Conservation (phyloP, 2,888 invertebrate species). For the Cephus rjabovi region DNA sequence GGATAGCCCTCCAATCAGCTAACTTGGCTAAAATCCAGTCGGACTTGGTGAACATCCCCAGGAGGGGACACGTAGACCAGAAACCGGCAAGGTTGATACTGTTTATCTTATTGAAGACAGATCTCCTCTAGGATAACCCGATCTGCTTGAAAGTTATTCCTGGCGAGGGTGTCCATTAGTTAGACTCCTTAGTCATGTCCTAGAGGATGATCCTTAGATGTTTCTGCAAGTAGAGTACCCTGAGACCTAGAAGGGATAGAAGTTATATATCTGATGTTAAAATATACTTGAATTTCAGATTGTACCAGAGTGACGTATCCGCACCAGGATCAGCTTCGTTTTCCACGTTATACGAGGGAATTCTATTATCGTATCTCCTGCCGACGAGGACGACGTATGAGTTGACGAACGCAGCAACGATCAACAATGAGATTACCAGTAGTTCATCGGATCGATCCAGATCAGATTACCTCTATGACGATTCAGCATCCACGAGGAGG, state of each 20-base stretch:
- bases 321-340: not conserved
- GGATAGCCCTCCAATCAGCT: slow-evolving; percentile 25
- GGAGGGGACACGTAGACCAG: not conserved
- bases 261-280: not conserved
- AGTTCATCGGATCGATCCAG: not conserved
- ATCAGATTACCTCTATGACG: not conserved
- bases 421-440: not conserved
- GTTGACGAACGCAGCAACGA: not conserved
- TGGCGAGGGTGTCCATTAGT: not conserved
- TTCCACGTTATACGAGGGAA: not conserved
- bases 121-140: not conserved
- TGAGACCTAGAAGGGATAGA: not conserved
- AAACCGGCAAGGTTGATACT: not conserved
- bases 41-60: not conserved
- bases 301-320: not conserved
- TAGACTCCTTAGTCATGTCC: not conserved
- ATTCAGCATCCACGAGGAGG: not conserved
- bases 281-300: not conserved
- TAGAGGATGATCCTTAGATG: not conserved
- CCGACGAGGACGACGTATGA: not conserved
- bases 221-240: not conserved
- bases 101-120: not conserved
- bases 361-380: not conserved
- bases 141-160: not conserved
- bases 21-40: slow-evolving; percentile 32